phyloP scores from a whole-genome alignment of 2,797 vertebrate genomes.

The Limosa lapponica region DNA sequence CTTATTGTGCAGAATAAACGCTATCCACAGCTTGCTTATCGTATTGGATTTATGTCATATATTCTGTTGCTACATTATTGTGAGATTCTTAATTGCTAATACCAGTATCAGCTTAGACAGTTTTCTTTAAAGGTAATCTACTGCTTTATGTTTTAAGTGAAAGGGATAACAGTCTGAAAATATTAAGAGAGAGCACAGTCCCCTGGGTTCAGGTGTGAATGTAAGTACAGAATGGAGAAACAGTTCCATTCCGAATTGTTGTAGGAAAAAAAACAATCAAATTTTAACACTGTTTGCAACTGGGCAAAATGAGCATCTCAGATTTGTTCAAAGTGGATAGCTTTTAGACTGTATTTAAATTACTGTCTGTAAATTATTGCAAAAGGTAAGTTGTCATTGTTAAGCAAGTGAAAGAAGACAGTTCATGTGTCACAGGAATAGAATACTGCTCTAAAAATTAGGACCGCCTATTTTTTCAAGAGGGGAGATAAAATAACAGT shows the following conservation, averaged over 20 bases:
- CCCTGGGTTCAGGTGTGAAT: rapidly evolving
- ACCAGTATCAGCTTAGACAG: neutral
- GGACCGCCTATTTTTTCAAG: neutral
- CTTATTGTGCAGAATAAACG: neutral
- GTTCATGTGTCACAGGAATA: neutral
- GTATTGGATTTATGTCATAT: neutral
- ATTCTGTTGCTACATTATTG: neutral
- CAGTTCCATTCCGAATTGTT: neutral
- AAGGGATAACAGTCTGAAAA: neutral
- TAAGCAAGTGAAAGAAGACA: neutral
- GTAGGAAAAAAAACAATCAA: neutral
- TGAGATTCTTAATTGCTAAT: neutral
- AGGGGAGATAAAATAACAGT: neutral
- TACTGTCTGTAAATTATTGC: neutral
- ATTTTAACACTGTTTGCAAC: neutral
- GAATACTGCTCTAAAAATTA: neutral
- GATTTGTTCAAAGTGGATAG: neutral
- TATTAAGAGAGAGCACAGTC: neutral
- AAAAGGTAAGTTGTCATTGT: neutral
- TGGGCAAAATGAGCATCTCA: neutral
- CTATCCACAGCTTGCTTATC: neutral
- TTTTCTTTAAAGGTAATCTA: neutral
- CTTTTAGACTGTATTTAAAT: neutral
- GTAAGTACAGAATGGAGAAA: neutral
- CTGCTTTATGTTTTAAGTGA: neutral